Percentiles rank a stretch among this genome's conserved stretches.
Conservation (phyloP, 37 sponge, comb jelly and placozoan genomes). For the Amphimedon queenslandica region DNA sequence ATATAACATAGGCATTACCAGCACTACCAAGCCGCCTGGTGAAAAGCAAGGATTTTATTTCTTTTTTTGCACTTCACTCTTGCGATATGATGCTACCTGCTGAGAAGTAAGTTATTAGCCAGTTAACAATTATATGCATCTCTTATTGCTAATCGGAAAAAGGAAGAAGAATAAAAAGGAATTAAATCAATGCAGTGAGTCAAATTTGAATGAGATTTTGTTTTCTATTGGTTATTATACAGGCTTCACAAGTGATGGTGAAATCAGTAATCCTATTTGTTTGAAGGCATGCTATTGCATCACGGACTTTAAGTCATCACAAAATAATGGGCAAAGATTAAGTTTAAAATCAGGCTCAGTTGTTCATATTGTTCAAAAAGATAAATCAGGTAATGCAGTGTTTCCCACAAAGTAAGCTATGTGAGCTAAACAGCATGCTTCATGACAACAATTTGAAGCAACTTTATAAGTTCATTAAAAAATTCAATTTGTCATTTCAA, state of each 20-base stretch:
- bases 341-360: background rate
- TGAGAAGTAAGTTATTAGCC: background rate
- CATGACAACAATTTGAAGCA: too few relatives aligned
- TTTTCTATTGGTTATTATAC: background rate
- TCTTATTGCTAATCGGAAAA: too few relatives aligned
- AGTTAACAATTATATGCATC: too few relatives aligned
- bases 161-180: too few relatives aligned
- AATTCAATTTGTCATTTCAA: too few relatives aligned
- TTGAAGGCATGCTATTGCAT: background rate
- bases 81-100: conserved; percentile 20
- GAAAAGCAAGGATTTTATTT: conserved; percentile 27
- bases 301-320: background rate
- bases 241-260: background rate
- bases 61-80: conserved; percentile 36
- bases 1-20: conserved; percentile 23
- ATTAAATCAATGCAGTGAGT: too few relatives aligned
- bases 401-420: too few relatives aligned
- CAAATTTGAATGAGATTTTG: too few relatives aligned
- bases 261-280: background rate
- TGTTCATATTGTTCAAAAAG: background rate
- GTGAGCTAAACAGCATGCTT: too few relatives aligned
- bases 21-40: conserved; percentile 38
- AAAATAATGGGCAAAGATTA: background rate
- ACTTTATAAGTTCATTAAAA: too few relatives aligned
- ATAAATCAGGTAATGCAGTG: background rate